phyloP scores from a whole-genome alignment of 2,113 vertebrate species.

The Megalops atlanticus region DNA sequence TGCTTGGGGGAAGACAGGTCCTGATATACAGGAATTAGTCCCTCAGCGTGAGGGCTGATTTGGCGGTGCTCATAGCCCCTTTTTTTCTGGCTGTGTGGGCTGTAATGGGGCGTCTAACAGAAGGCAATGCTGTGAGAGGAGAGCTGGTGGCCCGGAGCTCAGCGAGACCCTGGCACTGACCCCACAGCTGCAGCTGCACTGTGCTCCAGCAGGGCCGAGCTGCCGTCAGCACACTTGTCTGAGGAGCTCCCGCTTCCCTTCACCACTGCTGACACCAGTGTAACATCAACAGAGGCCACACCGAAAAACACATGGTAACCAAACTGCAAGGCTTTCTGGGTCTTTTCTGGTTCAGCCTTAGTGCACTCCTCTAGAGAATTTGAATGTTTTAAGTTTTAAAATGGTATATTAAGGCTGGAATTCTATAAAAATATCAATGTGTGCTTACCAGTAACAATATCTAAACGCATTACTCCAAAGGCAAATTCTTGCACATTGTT shows the following conservation, averaged over 20 bases:
- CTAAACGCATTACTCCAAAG: no score
- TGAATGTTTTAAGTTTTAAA: no score
- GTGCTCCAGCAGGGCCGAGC: conserved; percentile 38
- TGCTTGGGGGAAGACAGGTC: conserved; percentile 9
- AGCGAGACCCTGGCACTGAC: conserved; percentile 39
- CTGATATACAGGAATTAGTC: neutral
- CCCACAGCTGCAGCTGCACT: conserved; percentile 45
- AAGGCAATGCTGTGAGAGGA: conserved; percentile 43
- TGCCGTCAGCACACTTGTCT: neutral
- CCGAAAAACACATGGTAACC: no score
- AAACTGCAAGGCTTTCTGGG: no score
- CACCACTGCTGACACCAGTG: neutral
- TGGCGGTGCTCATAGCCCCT: conserved; percentile 40
- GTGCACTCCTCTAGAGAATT: no score
- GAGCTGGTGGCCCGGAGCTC: conserved; percentile 31
- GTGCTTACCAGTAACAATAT: no score
- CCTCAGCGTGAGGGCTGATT: conserved; percentile 20
- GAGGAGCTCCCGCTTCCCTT: neutral
- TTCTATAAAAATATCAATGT: no score
- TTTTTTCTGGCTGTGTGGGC: conserved; percentile 21
- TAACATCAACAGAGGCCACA: neutral
- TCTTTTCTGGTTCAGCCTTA: no score
- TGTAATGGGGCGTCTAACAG: conserved; percentile 35
- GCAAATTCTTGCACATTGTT: no score
- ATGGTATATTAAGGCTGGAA: no score